These are phyloP conservation scores for Sarcophaga peregrina DNA, from an alignment of 1,140 invertebrate genomes.

Conservation along the genomic window DNA sequence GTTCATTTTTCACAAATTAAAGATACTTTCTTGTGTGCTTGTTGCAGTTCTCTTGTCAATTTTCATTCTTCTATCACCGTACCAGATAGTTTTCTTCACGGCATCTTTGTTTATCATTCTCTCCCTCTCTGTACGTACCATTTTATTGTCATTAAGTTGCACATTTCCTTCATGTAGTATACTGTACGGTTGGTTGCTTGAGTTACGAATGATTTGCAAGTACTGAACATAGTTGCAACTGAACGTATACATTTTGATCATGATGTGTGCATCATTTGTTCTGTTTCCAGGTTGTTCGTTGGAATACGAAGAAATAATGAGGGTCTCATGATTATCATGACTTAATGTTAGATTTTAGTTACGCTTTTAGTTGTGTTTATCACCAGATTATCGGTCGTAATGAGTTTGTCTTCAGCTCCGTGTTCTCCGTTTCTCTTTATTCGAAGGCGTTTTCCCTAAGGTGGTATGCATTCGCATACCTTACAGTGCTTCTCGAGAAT, in stretches of 20 bases:
- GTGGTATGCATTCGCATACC: conserved; percentile 11
- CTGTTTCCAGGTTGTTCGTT: neutral
- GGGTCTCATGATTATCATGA: neutral
- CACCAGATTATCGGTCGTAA: conserved; percentile 37
- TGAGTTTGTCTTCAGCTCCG: conserved; percentile 31
- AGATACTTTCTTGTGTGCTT: neutral
- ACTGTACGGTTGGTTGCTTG: neutral
- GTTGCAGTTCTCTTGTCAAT: neutral
- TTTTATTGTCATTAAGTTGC: neutral
- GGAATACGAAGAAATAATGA: too few relatives aligned
- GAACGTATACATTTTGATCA: conserved; percentile 42
- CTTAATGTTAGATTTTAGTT: conserved; percentile 20
- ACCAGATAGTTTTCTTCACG: conserved; percentile 10
- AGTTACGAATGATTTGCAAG: conserved; percentile 29
- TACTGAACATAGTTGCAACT: conserved; percentile 1
- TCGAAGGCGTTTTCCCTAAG: neutral
- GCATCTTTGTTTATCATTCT: conserved; percentile 11
- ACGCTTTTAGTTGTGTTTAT: conserved; percentile 33
- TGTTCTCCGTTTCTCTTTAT: conserved; percentile 2
- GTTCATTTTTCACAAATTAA: conserved; percentile 18
- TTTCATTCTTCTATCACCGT: too few relatives aligned
- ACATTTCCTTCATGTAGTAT: neutral
- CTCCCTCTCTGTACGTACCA: neutral
- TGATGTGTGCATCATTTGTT: conserved; percentile 18
- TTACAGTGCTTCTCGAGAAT: neutral